Evolutionary conservation across 2,888 invertebrate species (phyloP).

Genomic region (Nebria salina): DNA sequence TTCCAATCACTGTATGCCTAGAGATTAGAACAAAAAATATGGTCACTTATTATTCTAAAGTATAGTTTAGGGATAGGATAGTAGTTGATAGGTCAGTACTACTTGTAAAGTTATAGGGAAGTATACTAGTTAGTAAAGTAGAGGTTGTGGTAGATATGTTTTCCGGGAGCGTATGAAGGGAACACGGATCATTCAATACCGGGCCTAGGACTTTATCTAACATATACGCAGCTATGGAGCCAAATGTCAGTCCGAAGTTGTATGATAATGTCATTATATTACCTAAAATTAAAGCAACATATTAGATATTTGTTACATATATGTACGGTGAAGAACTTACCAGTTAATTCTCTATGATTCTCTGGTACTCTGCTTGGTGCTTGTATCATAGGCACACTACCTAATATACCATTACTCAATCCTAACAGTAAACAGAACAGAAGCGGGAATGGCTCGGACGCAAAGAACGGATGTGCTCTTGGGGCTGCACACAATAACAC

Average conservation of each 20-base stretch:
- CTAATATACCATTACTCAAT: constrained; percentile 86
- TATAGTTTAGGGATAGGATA: constrained; percentile 31
- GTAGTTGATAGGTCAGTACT: constrained; percentile 43
- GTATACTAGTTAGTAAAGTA: constrained; percentile 47
- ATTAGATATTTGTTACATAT: not conserved
- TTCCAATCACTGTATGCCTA: not conserved
- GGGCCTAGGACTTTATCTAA: constrained; percentile 65
- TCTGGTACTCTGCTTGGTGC: constrained; percentile 88
- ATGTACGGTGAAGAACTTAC: constrained; percentile 60
- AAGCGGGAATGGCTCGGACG: constrained; percentile 73
- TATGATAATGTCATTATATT: constrained; percentile 95
- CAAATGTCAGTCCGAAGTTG: constrained; percentile 85
- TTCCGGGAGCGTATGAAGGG: constrained; percentile 33
- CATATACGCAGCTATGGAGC: constrained; percentile 85
- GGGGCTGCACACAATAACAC: constrained; percentile 85
- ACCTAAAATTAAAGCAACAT: constrained; percentile 64
- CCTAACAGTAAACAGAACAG: constrained; percentile 77
- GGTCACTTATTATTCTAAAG: constrained; percentile 22
- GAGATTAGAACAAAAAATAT: not conserved
- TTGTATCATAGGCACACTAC: constrained; percentile 92
- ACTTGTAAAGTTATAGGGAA: constrained; percentile 40
- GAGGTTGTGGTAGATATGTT: constrained; percentile 43
- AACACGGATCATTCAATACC: constrained; percentile 55
- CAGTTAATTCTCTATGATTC: constrained; percentile 87
- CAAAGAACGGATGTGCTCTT: constrained; percentile 76